Evolutionary conservation across 2,797 vertebrate genomes (phyloP), one percentile per base, ranked within the genome.

Genomic region (Moxostoma hubbsi): DNA sequence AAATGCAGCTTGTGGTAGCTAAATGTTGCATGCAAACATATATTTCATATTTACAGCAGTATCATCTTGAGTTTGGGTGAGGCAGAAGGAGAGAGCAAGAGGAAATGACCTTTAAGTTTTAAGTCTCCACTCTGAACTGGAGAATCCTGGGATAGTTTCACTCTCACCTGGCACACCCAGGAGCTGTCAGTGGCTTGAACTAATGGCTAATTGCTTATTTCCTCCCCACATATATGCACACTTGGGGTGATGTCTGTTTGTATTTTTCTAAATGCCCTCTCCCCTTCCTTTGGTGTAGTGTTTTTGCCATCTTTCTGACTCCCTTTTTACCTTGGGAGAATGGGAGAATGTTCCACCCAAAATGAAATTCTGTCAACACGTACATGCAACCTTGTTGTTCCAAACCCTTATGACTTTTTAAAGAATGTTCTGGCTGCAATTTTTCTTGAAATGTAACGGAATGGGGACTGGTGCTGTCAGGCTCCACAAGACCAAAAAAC

Each of bases 181-280:
- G 15, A n/a, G 75, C 50, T 81, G 72, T 84, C 75, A 72, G 49
- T 58, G 65, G 50, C 63, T 67, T 13, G 5, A 61, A 70, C 47
- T 69, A 73, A 72, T 83, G 81, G 76, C 61, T 84, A 77, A 86
- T 86, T 4, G 43, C 69, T 68, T 47, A 49, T 77, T 82, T 83
- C 81, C 84, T 76, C 49, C 9, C 36, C 57, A 63, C 54, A 78
- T 36, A 64, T 24, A 9, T 81, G 47, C 45, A 68, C 50, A 78
- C 50, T 81, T 71, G 7, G n/a, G 16, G 45, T 9, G 2, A 75
- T 57, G 61, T 66, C 53, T 70, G 72, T 77, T 80, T 67, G 79
- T 45, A 36, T 82, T 77, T 75, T 77, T 80, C 49, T 65, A 72
- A 46, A 73, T 7, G n/a, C 73, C 51, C 12, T 57, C 66, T 58